Evolutionary conservation across 2,113 vertebrate species (phyloP).

Genomic region (Ursus arctos): DNA sequence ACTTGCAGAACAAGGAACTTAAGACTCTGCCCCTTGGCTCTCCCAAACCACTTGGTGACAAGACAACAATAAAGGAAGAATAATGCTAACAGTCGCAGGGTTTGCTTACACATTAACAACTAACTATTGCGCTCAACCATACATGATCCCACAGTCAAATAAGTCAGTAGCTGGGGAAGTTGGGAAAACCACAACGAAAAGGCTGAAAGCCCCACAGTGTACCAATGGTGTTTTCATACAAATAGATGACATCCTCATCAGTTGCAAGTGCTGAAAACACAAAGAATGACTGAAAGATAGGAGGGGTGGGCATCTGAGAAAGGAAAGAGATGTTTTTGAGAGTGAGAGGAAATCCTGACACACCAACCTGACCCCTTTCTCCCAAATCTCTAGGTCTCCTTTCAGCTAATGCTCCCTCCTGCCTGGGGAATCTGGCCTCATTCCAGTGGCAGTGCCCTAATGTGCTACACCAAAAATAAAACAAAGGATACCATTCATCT

Average conservation of each 20-base stretch:
- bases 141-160: not conserved
- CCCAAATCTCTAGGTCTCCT: not conserved
- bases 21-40: not conserved
- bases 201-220: conserved; percentile 14
- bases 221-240: conserved; percentile 43
- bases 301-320: not conserved
- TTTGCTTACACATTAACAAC: not conserved
- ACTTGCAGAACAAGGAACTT: not conserved
- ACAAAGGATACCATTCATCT: conserved; percentile 69
- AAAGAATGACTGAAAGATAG: not conserved
- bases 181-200: conserved; percentile 67
- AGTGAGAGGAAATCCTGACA: conserved; percentile 41
- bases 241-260: conserved; percentile 61
- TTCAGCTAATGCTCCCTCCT: not conserved
- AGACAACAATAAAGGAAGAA: conserved; percentile 51
- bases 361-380: not conserved
- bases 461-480: conserved; percentile 58
- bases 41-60: conserved; percentile 81
- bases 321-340: not conserved
- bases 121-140: conserved; percentile 45
- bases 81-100: not conserved
- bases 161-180: not conserved
- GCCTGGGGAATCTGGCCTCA: conserved; percentile 10
- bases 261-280: conserved; percentile 57
- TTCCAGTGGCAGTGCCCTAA: not conserved